Percentiles rank a stretch among this genome's conserved stretches.
These are phyloP conservation scores for Sycon ciliatum DNA, from an alignment of 37 sponge, comb jelly and placozoan species.

Conservation along the genomic window DNA sequence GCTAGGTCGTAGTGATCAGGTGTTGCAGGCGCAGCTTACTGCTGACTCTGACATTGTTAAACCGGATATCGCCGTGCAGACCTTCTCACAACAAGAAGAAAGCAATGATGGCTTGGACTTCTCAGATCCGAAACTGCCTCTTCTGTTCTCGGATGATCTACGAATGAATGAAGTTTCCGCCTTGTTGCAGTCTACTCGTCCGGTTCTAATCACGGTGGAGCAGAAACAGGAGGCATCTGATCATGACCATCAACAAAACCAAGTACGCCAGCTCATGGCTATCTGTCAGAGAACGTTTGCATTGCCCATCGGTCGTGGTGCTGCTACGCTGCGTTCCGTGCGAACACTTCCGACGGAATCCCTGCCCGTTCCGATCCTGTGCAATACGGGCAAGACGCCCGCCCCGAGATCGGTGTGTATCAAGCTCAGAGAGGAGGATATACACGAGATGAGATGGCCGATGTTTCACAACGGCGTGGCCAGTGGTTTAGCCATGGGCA, in stretches of 20 bases:
- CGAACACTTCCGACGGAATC: constrained; percentile 50
- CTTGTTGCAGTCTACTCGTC: constrained; percentile 60
- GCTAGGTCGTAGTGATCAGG: too few relatives aligned
- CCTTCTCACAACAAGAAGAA: too few relatives aligned
- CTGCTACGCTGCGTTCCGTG: constrained; percentile 56
- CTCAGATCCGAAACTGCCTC: too few relatives aligned
- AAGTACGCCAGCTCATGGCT: constrained; percentile 55
- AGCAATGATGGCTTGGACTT: too few relatives aligned
- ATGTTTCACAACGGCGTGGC: constrained; percentile 98
- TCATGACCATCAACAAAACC: constrained; percentile 71
- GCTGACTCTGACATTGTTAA: too few relatives aligned
- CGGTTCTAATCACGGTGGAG: constrained; percentile 49
- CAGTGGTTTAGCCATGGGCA: constrained; percentile 53
- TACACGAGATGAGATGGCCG: constrained; percentile 69
- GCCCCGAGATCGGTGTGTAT: too few relatives aligned
- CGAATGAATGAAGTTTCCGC: constrained; percentile 54
- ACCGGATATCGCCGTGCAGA: too few relatives aligned
- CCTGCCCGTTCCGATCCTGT: constrained; percentile 53
- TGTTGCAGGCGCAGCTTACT: too few relatives aligned
- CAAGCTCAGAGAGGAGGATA: too few relatives aligned
- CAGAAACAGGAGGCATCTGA: constrained; percentile 83
- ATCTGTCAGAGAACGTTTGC: constrained; percentile 81
- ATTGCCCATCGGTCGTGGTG: constrained; percentile 80
- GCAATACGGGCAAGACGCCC: constrained; percentile 58
- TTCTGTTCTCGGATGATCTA: constrained; percentile 54